Base-by-base conservation (phyloP, 2,797 vertebrate species). In the Urocyon cinereoargenteus region DNA sequence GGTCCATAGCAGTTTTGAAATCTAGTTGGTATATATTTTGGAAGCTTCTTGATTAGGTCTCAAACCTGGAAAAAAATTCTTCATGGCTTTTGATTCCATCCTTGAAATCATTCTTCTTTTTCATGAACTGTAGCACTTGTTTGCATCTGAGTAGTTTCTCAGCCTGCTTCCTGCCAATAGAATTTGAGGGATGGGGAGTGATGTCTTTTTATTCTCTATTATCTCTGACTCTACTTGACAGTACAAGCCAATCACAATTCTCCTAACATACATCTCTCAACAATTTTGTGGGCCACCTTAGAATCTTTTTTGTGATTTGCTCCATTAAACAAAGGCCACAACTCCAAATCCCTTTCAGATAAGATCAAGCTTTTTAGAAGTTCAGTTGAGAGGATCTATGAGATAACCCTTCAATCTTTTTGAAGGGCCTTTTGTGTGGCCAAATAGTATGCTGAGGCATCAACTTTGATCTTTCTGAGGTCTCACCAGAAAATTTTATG, bases 1-100 rank as follows among this genome's bases (percentile, higher is more conserved):
- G 73, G 15, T 40, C 18, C 53, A 53, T 36, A 79, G 31, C 15
- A 93, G 64, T 78, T 96, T 91, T 79, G 70, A 95, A 95, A 93
- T 84, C 21, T 87, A 36, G 11, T 53, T 96, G 34, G 31, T 21
- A 53, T 70, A 85, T 72, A 45, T 26, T 21, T 12, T 78, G 49
- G 5, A 93, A 92, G 7, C 18, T 77, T n/a, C 68, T 36, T 62
- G 21, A 40, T 94, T 66, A 55, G 28, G 2, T 86, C 45, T 70
- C 31, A 94, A 62, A 7, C 53, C 13, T 40, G 0, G 21, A 59
- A 82, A 34, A 83, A 73, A 34, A 34, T 22, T 68, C 49, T 81
- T 40, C 51, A 53, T 4, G 21, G 18, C 11, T 87, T 22, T 88
- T 66, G n/a, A 53, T 53, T 72, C 9, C n/a, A 55, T 49, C 18